These are phyloP conservation scores for Scylla paramamosain DNA, from an alignment of 1,140 invertebrate species.

Conservation along the genomic window DNA sequence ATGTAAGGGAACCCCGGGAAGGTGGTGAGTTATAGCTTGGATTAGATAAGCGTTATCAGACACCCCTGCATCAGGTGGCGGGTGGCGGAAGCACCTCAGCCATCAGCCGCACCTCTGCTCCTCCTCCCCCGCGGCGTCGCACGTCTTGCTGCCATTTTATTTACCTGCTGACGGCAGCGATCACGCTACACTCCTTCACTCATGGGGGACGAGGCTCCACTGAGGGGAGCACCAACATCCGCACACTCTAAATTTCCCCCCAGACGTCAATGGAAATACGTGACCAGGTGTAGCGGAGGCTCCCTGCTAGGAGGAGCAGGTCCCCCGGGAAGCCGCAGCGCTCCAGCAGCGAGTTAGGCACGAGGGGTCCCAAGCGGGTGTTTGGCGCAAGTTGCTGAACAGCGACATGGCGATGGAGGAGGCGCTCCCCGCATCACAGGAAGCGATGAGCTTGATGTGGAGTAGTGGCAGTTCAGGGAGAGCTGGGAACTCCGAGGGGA, in stretches of 20 bases:
- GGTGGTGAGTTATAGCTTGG: constrained; percentile 46
- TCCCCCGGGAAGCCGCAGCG: not conserved
- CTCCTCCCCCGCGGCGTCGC: not conserved
- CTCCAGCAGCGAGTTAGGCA: not conserved
- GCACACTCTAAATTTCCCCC: not conserved
- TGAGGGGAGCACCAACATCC: not conserved
- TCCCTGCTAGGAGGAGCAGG: not conserved
- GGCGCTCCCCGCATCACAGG: not conserved
- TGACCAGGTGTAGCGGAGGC: not conserved
- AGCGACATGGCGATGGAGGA: not conserved
- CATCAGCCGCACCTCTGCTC: not conserved
- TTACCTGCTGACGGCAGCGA: not conserved
- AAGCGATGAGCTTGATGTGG: not conserved
- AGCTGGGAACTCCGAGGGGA: not conserved
- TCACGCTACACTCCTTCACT: not conserved
- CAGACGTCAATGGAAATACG: not conserved
- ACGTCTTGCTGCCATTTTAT: not conserved
- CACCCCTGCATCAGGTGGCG: constrained; percentile 16
- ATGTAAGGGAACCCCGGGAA: constrained; percentile 36
- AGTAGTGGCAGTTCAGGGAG: too few species aligned
- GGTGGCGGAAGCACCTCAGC: not conserved
- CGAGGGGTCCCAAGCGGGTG: not conserved
- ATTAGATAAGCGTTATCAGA: constrained; percentile 8
- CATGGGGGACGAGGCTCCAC: not conserved
- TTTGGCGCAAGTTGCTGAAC: not conserved